phyloP scores from a whole-genome alignment of 2,888 invertebrate species.

The Galerucella nymphaeae region DNA sequence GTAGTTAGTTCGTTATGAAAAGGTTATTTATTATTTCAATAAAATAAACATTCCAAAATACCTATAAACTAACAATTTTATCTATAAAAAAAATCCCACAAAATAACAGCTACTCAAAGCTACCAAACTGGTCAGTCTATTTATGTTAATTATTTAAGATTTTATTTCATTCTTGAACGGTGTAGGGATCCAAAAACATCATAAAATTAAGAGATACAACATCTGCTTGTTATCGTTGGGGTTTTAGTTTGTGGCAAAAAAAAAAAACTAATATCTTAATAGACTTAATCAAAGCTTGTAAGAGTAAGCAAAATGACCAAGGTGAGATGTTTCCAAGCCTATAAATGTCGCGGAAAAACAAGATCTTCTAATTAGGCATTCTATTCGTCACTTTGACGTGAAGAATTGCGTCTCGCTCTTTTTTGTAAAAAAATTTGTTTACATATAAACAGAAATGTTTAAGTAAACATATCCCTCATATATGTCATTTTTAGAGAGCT shows the following conservation, averaged over 20 bases:
- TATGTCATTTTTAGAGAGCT: too few relatives aligned
- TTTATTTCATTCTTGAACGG: conserved; percentile 17
- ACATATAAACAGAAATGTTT: too few relatives aligned
- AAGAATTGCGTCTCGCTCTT: too few relatives aligned
- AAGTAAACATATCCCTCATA: too few relatives aligned
- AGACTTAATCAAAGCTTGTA: neutral
- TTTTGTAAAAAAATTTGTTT: too few relatives aligned
- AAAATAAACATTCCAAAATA: conserved; percentile 10
- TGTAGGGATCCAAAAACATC: conserved; percentile 12
- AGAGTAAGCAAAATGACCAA: neutral
- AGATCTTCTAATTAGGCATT: too few relatives aligned
- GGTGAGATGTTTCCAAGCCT: neutral
- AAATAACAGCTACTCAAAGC: conserved; percentile 20
- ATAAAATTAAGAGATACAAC: conserved; percentile 18
- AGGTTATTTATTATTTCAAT: conserved; percentile 3
- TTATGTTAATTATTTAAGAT: conserved; percentile 19
- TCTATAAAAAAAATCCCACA: conserved; percentile 9
- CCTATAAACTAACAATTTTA: conserved; percentile 5
- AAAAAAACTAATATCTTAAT: conserved; percentile 13
- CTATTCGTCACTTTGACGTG: too few relatives aligned
- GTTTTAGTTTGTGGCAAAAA: conserved; percentile 11
- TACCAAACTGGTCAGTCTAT: conserved; percentile 20
- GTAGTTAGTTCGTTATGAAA: conserved; percentile 3
- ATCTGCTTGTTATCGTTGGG: conserved; percentile 12
- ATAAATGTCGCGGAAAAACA: too few relatives aligned